phyloP scores from a whole-genome alignment of 2,797 vertebrate genomes.

The Siniperca scherzeri region DNA sequence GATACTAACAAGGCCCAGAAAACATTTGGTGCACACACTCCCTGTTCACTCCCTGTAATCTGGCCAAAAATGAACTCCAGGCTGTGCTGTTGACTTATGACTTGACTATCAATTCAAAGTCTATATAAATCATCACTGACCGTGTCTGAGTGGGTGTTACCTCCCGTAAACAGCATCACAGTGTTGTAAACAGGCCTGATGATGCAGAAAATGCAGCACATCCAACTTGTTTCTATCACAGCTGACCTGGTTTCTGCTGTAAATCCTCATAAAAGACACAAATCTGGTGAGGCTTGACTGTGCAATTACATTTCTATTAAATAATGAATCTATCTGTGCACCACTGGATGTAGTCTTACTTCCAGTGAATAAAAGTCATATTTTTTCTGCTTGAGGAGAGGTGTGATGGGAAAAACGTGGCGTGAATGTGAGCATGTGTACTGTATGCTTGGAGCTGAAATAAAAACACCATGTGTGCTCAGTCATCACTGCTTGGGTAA shows the following conservation, averaged over 20 bases:
- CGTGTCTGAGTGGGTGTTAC: background rate
- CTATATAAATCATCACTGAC: background rate
- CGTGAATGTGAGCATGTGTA: no score
- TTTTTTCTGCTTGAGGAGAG: no score
- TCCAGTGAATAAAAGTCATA: no score
- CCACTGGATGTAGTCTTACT: background rate
- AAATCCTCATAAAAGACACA: background rate
- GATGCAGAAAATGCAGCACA: background rate
- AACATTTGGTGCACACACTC: background rate
- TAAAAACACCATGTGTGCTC: no score
- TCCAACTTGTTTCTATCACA: constrained; percentile 1
- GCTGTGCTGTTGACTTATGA: background rate
- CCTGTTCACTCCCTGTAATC: background rate
- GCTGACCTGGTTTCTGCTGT: constrained; percentile 10
- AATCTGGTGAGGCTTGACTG: background rate
- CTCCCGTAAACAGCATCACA: no score
- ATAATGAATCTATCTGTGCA: background rate
- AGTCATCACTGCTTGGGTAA: background rate
- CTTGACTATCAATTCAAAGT: background rate
- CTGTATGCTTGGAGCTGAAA: no score
- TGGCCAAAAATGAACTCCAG: background rate
- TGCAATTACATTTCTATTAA: background rate
- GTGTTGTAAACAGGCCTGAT: background rate
- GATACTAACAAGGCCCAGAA: background rate
- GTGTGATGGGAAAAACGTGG: no score